phyloP scores from a whole-genome alignment of 2,888 invertebrate genomes.

The Drosophila limbata region DNA sequence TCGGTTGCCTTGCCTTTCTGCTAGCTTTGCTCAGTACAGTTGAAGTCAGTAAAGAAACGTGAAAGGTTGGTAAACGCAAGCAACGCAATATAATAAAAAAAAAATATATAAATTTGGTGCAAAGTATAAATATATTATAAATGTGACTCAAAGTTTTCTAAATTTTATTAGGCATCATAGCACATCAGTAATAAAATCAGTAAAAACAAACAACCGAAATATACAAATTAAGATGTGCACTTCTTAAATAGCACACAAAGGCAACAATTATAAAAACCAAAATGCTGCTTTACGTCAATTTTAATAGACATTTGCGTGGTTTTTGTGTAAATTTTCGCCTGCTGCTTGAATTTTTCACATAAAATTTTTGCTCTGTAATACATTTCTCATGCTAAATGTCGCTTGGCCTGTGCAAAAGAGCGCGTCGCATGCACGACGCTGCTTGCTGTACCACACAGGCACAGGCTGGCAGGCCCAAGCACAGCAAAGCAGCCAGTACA shows the following conservation, averaged over 20 bases:
- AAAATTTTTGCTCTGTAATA: constrained; percentile 42
- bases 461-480: constrained; percentile 38
- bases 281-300: constrained; percentile 4
- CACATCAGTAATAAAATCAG: neutral
- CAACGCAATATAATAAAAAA: constrained; percentile 5
- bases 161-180: neutral
- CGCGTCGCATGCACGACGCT: constrained; percentile 65
- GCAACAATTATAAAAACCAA: neutral
- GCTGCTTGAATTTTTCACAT: constrained; percentile 35
- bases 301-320: neutral
- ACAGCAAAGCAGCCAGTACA: constrained; percentile 56
- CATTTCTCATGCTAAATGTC: constrained; percentile 61
- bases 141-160: constrained; percentile 22
- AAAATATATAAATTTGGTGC: constrained; percentile 18
- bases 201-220: neutral
- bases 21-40: constrained; percentile 67
- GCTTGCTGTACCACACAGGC: constrained; percentile 73
- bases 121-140: constrained; percentile 25
- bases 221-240: neutral
- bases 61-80: constrained; percentile 67
- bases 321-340: constrained; percentile 30
- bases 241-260: constrained; percentile 5
- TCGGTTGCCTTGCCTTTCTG: constrained; percentile 52
- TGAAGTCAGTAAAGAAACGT: constrained; percentile 63
- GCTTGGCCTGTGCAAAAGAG: constrained; percentile 61